phyloP scores from a whole-genome alignment of 2,888 invertebrate genomes.

The Steinernema hermaphroditum region DNA sequence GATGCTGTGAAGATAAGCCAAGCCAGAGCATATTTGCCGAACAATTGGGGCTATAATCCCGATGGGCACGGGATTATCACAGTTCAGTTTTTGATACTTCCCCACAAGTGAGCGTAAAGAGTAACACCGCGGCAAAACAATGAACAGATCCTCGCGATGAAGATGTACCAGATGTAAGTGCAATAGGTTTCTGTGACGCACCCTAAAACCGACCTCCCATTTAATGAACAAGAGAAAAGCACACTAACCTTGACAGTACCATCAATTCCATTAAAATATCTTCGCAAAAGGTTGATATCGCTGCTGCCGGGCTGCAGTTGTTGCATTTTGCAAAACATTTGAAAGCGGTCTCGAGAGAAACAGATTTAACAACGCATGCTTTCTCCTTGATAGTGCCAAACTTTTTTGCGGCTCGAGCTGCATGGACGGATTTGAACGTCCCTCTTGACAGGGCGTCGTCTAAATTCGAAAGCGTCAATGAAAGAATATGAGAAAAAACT shows the following conservation, averaged over 20 bases:
- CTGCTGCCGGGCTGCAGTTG: too few species aligned
- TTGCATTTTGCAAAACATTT: too few species aligned
- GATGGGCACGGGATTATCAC: constrained; percentile 47
- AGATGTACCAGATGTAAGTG: constrained; percentile 47
- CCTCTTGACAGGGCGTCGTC: not conserved
- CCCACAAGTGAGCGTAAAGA: constrained; percentile 41
- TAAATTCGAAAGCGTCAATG: not conserved
- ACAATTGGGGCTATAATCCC: constrained; percentile 48
- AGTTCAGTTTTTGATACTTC: constrained; percentile 34
- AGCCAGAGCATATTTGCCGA: constrained; percentile 46
- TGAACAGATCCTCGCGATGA: constrained; percentile 40
- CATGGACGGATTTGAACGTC: not conserved
- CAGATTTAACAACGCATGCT: not conserved
- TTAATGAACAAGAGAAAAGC: not conserved
- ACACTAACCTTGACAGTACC: not conserved
- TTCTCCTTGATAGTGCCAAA: not conserved
- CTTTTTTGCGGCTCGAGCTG: not conserved
- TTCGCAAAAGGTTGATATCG: too few species aligned
- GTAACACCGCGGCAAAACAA: constrained; percentile 49
- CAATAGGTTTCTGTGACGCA: constrained; percentile 49
- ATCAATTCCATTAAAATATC: not conserved
- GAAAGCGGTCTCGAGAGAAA: not conserved
- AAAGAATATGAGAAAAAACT: not conserved
- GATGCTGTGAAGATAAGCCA: constrained; percentile 41
- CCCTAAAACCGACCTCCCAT: constrained; percentile 30